These are phyloP conservation scores for Danio kyathit DNA, from an alignment of 2,797 vertebrate species.

Conservation along the genomic window DNA sequence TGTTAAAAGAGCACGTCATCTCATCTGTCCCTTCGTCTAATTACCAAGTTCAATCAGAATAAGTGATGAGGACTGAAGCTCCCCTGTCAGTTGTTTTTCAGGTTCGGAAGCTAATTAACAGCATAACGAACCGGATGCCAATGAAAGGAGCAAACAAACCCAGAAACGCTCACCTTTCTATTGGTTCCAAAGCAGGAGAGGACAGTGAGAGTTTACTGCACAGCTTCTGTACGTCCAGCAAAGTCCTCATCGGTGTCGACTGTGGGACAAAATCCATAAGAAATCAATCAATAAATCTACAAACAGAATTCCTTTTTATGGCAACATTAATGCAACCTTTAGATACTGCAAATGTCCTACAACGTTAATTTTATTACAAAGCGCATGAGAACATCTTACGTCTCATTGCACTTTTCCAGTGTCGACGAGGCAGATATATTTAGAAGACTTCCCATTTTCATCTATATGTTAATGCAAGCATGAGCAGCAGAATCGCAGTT, in stretches of 20 bases:
- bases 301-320: conserved; percentile 18
- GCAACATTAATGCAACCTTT: conserved; percentile 4
- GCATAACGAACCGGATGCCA: conserved; percentile 3
- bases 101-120: conserved; percentile 34
- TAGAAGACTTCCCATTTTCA: conserved; percentile 73
- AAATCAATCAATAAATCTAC: conserved; percentile 26
- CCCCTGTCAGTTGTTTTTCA: conserved; percentile 31
- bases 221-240: conserved; percentile 40
- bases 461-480: conserved; percentile 81
- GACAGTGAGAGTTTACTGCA: conserved; percentile 46
- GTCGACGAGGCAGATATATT: conserved; percentile 60
- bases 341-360: conserved; percentile 1
- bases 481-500: conserved; percentile 72
- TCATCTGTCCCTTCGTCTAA: conserved; percentile 5
- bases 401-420: conserved; percentile 24
- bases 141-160: conserved; percentile 42
- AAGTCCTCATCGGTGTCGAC: conserved; percentile 43
- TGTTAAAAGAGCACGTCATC: background rate
- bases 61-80: conserved; percentile 21
- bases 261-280: conserved; percentile 49
- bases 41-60: conserved; percentile 33
- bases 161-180: conserved; percentile 52
- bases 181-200: conserved; percentile 36
- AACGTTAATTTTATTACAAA: conserved; percentile 39
- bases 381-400: conserved; percentile 16